These are phyloP conservation scores for Cynaeus angustus DNA, from an alignment of 2,888 invertebrate genomes.

Conservation along the genomic window DNA sequence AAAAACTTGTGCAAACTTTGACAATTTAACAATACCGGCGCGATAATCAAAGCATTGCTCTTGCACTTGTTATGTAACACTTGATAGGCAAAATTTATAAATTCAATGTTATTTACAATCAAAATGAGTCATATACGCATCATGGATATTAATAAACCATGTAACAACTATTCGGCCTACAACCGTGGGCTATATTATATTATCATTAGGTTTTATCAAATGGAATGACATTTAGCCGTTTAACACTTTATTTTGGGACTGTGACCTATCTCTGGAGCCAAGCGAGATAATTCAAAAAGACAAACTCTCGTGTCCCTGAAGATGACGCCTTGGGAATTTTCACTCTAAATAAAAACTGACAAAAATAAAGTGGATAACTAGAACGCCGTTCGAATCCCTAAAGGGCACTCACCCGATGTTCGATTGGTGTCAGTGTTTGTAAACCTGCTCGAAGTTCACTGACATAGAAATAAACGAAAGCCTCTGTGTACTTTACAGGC, in stretches of 20 bases:
- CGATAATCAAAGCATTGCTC: background rate
- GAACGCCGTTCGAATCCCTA: slow-evolving; percentile 5
- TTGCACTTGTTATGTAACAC: slow-evolving; percentile 10
- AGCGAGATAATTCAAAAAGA: background rate
- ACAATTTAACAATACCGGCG: too few species aligned
- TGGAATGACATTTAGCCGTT: slow-evolving; percentile 37
- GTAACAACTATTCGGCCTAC: slow-evolving; percentile 24
- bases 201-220: slow-evolving; percentile 45
- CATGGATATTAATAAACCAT: slow-evolving; percentile 58
- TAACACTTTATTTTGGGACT: slow-evolving; percentile 30
- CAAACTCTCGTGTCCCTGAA: too few species aligned
- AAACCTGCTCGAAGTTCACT: slow-evolving; percentile 45
- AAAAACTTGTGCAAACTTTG: too few species aligned
- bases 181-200: slow-evolving; percentile 9
- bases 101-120: slow-evolving; percentile 47
- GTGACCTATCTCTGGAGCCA: slow-evolving; percentile 13
- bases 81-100: slow-evolving; percentile 26
- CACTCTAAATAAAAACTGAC: too few species aligned
- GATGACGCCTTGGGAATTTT: too few species aligned
- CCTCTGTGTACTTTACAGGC: background rate
- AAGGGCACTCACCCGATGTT: slow-evolving; percentile 37
- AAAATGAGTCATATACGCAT: slow-evolving; percentile 56
- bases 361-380: too few species aligned
- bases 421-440: slow-evolving; percentile 30
- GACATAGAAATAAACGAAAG: slow-evolving; percentile 42